Percentiles rank a stretch among this genome's conserved stretches.
phyloP scores from a whole-genome alignment of 1,140 invertebrate genomes.

The Conopomorpha cramerella region DNA sequence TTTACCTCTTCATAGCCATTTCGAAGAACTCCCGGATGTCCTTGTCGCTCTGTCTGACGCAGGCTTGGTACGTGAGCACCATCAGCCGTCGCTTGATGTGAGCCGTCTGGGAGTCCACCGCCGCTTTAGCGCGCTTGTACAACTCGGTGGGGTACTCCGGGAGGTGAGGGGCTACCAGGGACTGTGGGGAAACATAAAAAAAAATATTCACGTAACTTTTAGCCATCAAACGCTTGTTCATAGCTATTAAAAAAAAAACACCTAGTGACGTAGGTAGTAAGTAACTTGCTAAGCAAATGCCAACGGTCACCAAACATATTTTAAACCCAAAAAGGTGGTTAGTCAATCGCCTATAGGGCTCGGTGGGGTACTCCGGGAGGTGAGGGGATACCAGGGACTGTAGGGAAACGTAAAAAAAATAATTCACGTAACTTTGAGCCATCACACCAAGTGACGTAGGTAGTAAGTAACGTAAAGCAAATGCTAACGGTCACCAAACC shows the following conservation, averaged over 20 bases:
- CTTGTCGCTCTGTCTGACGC: constrained; percentile 45
- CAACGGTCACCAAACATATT: too few relatives aligned
- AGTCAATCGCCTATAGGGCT: constrained; percentile 37
- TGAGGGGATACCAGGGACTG: constrained; percentile 39
- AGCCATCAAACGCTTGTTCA: too few relatives aligned
- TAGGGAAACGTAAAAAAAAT: too few relatives aligned
- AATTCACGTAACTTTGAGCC: too few relatives aligned
- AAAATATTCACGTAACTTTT: too few relatives aligned
- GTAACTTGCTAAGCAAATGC: too few relatives aligned
- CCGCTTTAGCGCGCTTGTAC: constrained; percentile 29
- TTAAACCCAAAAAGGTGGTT: too few relatives aligned
- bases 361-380: constrained; percentile 32
- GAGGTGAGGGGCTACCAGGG: constrained; percentile 34
- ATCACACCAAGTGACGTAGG: too few relatives aligned
- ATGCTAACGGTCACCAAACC: too few relatives aligned
- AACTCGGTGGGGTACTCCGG: constrained; percentile 30
- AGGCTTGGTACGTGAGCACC: constrained; percentile 33
- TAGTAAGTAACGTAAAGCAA: too few relatives aligned
- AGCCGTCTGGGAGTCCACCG: constrained; percentile 26
- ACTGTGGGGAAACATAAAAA: constrained; percentile 24
- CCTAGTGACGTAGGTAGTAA: too few relatives aligned
- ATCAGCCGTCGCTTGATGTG: constrained; percentile 24
- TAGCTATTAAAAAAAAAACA: too few relatives aligned
- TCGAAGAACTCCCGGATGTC: constrained; percentile 70
- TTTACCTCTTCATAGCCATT: constrained; percentile 63